phyloP scores from a whole-genome alignment of 2,797 vertebrate species.

The Pangasius krempfi region DNA sequence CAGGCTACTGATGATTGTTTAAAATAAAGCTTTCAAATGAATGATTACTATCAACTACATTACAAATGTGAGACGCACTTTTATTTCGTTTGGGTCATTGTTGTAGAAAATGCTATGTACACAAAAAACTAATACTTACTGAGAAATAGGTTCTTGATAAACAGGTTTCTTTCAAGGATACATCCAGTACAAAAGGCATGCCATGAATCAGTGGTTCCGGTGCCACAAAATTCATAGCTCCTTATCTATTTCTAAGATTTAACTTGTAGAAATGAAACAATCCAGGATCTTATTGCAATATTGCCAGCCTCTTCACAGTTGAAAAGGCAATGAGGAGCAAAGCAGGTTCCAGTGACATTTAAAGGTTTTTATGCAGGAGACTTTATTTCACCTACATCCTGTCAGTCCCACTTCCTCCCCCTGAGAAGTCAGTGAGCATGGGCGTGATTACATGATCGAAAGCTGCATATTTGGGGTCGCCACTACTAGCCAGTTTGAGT shows the following conservation, averaged over 20 bases:
- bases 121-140: conserved; percentile 9
- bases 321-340: conserved; percentile 1
- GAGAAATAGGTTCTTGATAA: background rate
- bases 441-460: conserved; percentile 94
- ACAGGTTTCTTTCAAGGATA: background rate
- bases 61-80: conserved; percentile 16
- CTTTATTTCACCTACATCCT: conserved; percentile 66
- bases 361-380: background rate
- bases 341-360: background rate
- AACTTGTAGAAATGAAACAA: background rate
- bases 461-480: conserved; percentile 86
- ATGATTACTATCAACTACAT: conserved; percentile 4
- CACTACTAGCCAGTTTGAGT: conserved; percentile 90
- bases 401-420: conserved; percentile 74
- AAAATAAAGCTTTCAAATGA: conserved; percentile 46
- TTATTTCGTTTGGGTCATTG: conserved; percentile 20
- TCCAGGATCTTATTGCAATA: background rate
- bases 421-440: conserved; percentile 94
- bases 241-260: background rate
- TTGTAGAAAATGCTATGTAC: conserved; percentile 56
- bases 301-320: background rate
- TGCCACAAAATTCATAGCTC: background rate
- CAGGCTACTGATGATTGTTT: conserved; percentile 29
- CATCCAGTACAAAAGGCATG: background rate
- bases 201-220: background rate